A percentile compares a stretch with the other conserved stretches of the same genome.
Evolutionary conservation across 1,140 invertebrate species (phyloP).

Genomic region (Drosophila dunni): DNA sequence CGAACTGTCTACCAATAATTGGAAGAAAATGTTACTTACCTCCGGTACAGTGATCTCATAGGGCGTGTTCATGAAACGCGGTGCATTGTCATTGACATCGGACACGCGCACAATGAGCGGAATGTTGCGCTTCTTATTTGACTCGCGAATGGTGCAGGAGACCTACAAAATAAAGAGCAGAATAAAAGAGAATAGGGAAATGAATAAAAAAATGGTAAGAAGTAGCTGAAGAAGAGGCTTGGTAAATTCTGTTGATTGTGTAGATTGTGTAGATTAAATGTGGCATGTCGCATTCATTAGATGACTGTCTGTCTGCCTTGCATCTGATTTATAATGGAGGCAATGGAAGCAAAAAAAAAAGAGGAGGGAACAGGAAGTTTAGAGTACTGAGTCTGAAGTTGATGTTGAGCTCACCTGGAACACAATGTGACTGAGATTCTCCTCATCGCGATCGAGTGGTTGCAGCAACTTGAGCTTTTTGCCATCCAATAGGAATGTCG

Average conservation of each 20-base stretch:
- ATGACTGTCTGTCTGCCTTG: conserved; percentile 19
- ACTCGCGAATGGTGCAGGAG: conserved; percentile 90
- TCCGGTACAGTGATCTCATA: conserved; percentile 94
- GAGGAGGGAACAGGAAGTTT: conserved; percentile 13
- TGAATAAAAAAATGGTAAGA: conserved; percentile 1
- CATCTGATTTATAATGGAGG: conserved; percentile 28
- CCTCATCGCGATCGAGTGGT: conserved; percentile 93
- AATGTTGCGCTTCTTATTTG: conserved; percentile 91
- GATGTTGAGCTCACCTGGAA: conserved; percentile 89
- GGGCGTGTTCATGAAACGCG: conserved; percentile 91
- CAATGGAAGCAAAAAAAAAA: neutral
- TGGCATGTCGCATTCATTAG: conserved; percentile 39
- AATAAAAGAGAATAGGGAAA: conserved; percentile 19
- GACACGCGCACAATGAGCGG: conserved; percentile 95
- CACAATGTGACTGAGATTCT: conserved; percentile 93
- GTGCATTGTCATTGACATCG: conserved; percentile 96
- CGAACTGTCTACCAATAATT: neutral
- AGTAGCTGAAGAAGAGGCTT: conserved; percentile 8
- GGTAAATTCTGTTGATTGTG: conserved; percentile 19
- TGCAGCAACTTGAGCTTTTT: conserved; percentile 91
- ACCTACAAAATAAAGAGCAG: conserved; percentile 86
- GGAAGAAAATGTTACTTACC: conserved; percentile 85
- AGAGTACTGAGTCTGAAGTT: neutral
- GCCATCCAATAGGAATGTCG: conserved; percentile 92
- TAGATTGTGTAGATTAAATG: conserved; percentile 29